phyloP scores from a whole-genome alignment of 2,797 vertebrate genomes.

The Kryptopterus vitreolus region DNA sequence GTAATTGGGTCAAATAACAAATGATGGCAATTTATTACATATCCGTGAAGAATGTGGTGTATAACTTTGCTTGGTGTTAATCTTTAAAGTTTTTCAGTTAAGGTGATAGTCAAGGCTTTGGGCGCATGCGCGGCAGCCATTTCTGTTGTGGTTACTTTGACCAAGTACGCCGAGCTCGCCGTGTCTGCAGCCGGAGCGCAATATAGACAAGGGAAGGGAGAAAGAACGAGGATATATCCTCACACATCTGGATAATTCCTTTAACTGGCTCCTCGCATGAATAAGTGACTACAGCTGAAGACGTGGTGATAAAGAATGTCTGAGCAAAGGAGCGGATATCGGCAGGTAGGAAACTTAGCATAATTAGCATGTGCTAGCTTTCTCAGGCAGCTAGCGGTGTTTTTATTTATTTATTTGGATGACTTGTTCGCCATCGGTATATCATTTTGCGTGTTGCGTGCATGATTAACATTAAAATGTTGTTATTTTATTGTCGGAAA shows the following conservation, averaged over 20 bases:
- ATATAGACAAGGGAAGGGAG: neutral
- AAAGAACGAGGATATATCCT: neutral
- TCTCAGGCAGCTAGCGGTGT: too few species aligned
- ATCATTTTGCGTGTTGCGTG: neutral
- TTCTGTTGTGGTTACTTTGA: constrained; percentile 14
- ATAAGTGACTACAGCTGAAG: constrained; percentile 4
- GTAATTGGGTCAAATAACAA: neutral
- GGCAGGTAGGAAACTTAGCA: constrained; percentile 47
- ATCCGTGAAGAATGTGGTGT: neutral
- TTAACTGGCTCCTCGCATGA: constrained; percentile 11
- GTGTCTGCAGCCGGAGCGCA: neutral
- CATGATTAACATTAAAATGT: too few species aligned
- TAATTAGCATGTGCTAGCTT: constrained; percentile 4
- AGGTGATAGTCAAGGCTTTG: neutral
- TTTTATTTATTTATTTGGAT: neutral
- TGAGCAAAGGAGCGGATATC: constrained; percentile 54
- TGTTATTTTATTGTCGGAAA: neutral
- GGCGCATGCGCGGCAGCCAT: constrained; percentile 49
- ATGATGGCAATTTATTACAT: neutral
- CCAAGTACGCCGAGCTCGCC: neutral
- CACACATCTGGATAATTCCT: neutral
- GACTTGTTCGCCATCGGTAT: neutral
- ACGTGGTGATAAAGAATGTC: constrained; percentile 46
- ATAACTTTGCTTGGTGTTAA: neutral
- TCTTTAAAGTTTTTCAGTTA: neutral